Evolutionary conservation across 2,888 invertebrate genomes (phyloP).

Genomic region (Smittia sp.): DNA sequence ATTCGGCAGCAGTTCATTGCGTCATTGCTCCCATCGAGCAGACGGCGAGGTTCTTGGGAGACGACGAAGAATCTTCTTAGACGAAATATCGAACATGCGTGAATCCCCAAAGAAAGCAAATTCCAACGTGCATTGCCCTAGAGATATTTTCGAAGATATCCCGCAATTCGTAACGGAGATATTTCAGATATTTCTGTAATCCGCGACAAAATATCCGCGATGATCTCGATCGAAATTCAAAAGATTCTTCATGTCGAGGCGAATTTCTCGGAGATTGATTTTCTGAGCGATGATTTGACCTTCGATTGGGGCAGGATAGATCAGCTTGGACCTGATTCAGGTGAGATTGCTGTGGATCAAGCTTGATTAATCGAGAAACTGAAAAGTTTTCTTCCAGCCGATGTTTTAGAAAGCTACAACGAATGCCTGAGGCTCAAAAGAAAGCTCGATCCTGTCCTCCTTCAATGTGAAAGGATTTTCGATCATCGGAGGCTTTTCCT

Average conservation of each 20-base stretch:
- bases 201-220: too few species aligned
- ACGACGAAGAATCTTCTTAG: too few species aligned
- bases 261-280: background rate
- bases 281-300: constrained; percentile 9
- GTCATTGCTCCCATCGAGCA: too few species aligned
- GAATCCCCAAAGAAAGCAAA: too few species aligned
- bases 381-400: background rate
- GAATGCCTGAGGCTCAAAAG: constrained; percentile 1
- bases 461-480: background rate
- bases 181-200: too few species aligned
- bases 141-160: too few species aligned
- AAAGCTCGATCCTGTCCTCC: constrained; percentile 1
- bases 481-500: background rate
- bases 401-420: background rate
- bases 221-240: too few species aligned
- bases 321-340: background rate
- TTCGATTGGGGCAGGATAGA: constrained; percentile 12
- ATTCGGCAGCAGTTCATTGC: too few species aligned
- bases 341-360: background rate
- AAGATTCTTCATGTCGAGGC: background rate
- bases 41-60: too few species aligned
- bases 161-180: too few species aligned
- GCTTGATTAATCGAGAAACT: background rate
- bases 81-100: too few species aligned
- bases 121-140: too few species aligned